These are phyloP conservation scores for Amblyteles armatorius DNA, from an alignment of 2,888 invertebrate species.

Conservation along the genomic window DNA sequence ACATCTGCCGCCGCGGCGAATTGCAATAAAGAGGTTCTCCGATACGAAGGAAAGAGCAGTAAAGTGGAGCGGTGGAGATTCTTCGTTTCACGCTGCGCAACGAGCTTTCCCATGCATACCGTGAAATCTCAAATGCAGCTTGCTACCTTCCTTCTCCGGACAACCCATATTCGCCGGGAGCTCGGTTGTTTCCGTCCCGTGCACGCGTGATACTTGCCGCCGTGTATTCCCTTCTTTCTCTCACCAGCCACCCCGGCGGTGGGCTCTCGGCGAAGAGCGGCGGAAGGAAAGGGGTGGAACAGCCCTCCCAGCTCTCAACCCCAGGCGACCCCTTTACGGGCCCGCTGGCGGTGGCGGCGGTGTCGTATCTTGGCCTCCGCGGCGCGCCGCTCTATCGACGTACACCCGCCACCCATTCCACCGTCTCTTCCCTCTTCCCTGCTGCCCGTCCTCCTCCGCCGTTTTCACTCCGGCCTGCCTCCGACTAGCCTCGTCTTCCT, in stretches of 20 bases:
- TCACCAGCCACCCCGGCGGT: constrained; percentile 49
- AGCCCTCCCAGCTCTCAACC: constrained; percentile 70
- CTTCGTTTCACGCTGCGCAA: constrained; percentile 52
- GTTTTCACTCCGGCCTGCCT: constrained; percentile 28
- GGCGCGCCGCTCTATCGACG: constrained; percentile 85
- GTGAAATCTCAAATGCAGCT: constrained; percentile 54
- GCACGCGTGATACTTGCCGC: not conserved
- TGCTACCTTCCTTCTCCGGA: constrained; percentile 48
- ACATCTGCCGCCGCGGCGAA: constrained; percentile 65
- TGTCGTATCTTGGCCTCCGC: constrained; percentile 85
- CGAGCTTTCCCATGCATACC: constrained; percentile 54
- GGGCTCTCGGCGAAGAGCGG: constrained; percentile 68
- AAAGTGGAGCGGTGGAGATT: constrained; percentile 33
- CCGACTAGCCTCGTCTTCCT: constrained; percentile 15
- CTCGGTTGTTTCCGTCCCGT: constrained; percentile 52
- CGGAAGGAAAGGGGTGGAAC: constrained; percentile 64
- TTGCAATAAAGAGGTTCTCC: constrained; percentile 41
- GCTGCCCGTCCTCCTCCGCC: constrained; percentile 46
- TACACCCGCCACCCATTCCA: constrained; percentile 78
- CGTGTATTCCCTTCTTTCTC: constrained; percentile 47
- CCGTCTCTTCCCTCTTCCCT: constrained; percentile 54
- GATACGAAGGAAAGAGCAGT: constrained; percentile 34
- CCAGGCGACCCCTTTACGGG: constrained; percentile 81
- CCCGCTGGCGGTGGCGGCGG: constrained; percentile 83
- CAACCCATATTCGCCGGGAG: constrained; percentile 37